phyloP scores from a whole-genome alignment of 2,113 vertebrate species.

The Albula glossodonta region DNA sequence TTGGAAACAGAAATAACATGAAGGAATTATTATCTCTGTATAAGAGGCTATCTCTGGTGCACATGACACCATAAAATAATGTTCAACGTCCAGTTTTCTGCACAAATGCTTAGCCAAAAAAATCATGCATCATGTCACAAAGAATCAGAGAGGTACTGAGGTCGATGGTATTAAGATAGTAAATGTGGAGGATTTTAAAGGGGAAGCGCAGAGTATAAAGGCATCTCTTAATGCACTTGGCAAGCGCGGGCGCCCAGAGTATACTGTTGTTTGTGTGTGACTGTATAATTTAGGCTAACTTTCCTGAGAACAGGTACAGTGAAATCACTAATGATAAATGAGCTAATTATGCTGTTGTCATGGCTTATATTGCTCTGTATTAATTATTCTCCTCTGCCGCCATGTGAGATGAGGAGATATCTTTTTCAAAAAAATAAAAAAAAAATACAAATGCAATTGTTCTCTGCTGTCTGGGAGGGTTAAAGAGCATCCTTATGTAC shows the following conservation, averaged over 20 bases:
- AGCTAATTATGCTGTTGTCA: slow-evolving; percentile 43
- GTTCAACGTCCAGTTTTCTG: too few species aligned
- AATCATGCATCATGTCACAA: too few species aligned
- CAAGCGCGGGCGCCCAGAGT: neutral
- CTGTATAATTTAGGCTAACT: neutral
- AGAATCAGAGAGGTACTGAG: too few species aligned
- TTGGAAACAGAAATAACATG: too few species aligned
- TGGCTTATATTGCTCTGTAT: slow-evolving; percentile 35
- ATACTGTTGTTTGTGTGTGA: neutral
- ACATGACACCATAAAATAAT: too few species aligned
- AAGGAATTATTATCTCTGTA: too few species aligned
- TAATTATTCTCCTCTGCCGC: slow-evolving; percentile 38
- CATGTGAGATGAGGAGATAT: neutral
- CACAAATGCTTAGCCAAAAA: too few species aligned
- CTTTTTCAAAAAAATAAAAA: slow-evolving; percentile 4
- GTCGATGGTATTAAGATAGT: too few species aligned
- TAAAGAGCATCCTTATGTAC: neutral
- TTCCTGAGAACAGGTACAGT: neutral
- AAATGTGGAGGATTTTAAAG: neutral
- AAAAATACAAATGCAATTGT: slow-evolving; percentile 12
- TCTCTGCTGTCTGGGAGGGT: neutral
- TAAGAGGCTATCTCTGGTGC: too few species aligned
- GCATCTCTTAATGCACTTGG: neutral
- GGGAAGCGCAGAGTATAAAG: neutral
- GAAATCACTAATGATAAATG: slow-evolving; percentile 45